Conservation (phyloP, 37 sponge, comb jelly and placozoan species). For the Axinella damicornis region DNA sequence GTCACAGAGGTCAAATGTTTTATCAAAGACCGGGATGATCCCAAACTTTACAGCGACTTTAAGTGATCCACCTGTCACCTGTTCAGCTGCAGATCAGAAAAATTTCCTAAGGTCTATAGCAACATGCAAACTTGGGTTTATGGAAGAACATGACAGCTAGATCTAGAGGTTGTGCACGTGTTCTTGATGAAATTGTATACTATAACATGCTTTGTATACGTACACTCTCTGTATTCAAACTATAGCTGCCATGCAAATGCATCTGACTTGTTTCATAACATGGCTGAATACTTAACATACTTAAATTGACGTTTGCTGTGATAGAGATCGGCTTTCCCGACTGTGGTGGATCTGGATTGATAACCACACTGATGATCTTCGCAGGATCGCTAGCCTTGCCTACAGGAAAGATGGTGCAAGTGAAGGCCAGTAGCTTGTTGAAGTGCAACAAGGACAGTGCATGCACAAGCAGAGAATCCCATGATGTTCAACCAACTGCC, state of each 20-base stretch:
- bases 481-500: too few relatives aligned
- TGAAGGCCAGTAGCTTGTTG: too few relatives aligned
- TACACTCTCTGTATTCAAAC: neutral
- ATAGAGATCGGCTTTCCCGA: constrained; percentile 33
- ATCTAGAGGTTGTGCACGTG: too few relatives aligned
- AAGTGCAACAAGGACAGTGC: too few relatives aligned
- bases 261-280: neutral
- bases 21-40: neutral
- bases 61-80: constrained; percentile 34
- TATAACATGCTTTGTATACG: too few relatives aligned
- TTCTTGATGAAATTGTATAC: too few relatives aligned
- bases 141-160: too few relatives aligned
- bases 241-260: neutral
- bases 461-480: too few relatives aligned
- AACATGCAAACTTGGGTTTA: too few relatives aligned
- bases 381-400: neutral
- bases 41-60: neutral
- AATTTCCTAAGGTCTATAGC: too few relatives aligned
- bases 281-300: neutral
- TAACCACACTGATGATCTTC: neutral
- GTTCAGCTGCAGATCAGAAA: constrained; percentile 21
- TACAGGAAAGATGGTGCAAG: neutral
- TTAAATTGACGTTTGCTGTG: neutral
- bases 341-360: constrained; percentile 50
- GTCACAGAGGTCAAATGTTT: constrained; percentile 31